phyloP scores from a whole-genome alignment of 2,888 invertebrate genomes.

The Plagiodera versicolora region DNA sequence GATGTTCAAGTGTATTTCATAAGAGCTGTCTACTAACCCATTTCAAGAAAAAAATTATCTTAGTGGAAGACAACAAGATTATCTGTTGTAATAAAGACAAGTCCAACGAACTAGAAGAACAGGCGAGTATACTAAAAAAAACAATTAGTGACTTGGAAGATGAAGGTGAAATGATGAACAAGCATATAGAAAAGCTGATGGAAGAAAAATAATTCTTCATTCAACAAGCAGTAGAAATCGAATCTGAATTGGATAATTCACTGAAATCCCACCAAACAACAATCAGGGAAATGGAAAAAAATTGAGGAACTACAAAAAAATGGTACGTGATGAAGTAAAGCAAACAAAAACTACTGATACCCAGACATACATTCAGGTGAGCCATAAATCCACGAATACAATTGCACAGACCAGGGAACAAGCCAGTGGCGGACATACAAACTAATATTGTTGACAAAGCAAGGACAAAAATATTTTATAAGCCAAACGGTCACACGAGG shows the following conservation, averaged over 20 bases:
- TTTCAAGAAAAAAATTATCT: constrained; percentile 4
- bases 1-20: constrained; percentile 2
- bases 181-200: constrained; percentile 3
- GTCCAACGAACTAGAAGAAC: neutral
- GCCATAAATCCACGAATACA: neutral
- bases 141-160: constrained; percentile 2
- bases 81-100: neutral
- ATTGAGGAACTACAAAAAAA: constrained; percentile 5
- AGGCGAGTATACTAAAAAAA: constrained; percentile 1
- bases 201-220: neutral
- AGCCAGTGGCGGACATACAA: neutral
- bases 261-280: constrained; percentile 1
- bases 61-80: neutral
- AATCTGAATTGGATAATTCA: constrained; percentile 4
- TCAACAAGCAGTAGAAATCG: constrained; percentile 4
- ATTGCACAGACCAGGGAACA: neutral
- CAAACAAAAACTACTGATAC: constrained; percentile 10
- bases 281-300: constrained; percentile 2
- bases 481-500: neutral
- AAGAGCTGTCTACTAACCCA: constrained; percentile 12
- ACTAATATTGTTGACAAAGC: neutral
- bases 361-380: neutral
- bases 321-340: neutral
- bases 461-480: neutral
- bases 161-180: constrained; percentile 1